Conservation (phyloP, 2,888 invertebrate species). For the Geophilus truncorum region DNA sequence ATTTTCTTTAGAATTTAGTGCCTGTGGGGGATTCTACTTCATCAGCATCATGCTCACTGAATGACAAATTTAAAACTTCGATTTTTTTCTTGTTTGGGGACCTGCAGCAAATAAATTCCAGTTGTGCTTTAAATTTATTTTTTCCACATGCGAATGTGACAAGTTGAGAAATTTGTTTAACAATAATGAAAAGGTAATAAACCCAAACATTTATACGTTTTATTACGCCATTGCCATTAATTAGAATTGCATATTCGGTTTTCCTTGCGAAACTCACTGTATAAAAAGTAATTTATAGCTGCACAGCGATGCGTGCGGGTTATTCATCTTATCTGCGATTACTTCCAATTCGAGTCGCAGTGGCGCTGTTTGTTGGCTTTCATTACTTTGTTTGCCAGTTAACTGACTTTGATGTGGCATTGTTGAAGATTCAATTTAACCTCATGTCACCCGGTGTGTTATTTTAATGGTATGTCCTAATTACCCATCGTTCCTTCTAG, state of each 20-base stretch:
- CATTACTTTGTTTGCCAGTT: neutral
- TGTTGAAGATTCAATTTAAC: constrained; percentile 16
- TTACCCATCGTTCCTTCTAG: neutral
- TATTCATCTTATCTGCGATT: neutral
- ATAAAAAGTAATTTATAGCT: neutral
- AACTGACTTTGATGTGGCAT: neutral
- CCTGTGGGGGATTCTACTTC: neutral
- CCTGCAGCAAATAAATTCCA: neutral
- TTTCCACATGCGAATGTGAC: neutral
- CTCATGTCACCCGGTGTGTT: neutral
- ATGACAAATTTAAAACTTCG: constrained; percentile 15
- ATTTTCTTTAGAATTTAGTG: neutral
- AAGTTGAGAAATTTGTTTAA: neutral
- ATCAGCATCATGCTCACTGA: constrained; percentile 27
- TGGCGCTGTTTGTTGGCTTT: neutral
- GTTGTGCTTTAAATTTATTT: neutral
- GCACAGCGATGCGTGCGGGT: neutral
- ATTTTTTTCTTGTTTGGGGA: neutral
- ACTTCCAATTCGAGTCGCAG: neutral
- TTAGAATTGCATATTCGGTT: neutral
- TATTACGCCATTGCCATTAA: neutral
- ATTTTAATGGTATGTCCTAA: constrained; percentile 5
- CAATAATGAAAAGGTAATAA: neutral
- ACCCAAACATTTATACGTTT: neutral
- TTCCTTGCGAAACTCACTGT: neutral